Percentiles rank a stretch among this genome's conserved stretches.
These are phyloP conservation scores for Danaus melanippus DNA, from an alignment of 1,140 invertebrate genomes.

Conservation along the genomic window DNA sequence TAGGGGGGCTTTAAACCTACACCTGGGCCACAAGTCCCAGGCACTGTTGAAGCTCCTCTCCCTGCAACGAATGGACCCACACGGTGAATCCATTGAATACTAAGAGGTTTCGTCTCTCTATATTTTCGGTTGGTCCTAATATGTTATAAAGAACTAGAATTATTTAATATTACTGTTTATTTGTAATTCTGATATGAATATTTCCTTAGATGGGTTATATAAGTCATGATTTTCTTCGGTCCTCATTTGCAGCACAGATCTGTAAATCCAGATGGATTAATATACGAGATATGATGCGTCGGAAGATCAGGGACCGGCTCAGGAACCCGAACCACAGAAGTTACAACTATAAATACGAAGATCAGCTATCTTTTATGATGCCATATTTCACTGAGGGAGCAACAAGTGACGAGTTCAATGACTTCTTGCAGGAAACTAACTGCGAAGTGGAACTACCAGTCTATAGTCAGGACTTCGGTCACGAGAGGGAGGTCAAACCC, in stretches of 20 bases:
- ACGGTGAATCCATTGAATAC: too few relatives aligned
- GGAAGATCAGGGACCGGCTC: conserved; percentile 38
- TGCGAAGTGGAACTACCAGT: conserved; percentile 33
- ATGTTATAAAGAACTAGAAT: too few relatives aligned
- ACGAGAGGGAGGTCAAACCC: conserved; percentile 20
- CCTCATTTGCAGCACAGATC: conserved; percentile 34
- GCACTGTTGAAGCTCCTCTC: too few relatives aligned
- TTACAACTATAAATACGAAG: conserved; percentile 57
- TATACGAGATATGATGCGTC: conserved; percentile 57
- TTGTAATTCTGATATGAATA: too few relatives aligned
- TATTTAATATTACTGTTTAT: too few relatives aligned
- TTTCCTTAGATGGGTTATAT: too few relatives aligned
- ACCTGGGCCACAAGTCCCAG: too few relatives aligned
- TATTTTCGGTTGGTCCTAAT: too few relatives aligned
- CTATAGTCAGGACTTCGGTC: conserved; percentile 26
- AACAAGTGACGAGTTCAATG: conserved; percentile 33
- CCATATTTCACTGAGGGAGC: conserved; percentile 46
- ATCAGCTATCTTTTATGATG: conserved; percentile 46
- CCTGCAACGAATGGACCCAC: too few relatives aligned
- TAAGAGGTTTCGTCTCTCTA: too few relatives aligned
- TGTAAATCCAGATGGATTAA: conserved; percentile 58
- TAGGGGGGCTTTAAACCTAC: too few relatives aligned
- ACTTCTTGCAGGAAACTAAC: conserved; percentile 33
- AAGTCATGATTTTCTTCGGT: too few relatives aligned
- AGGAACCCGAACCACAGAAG: conserved; percentile 32